A percentile compares a stretch with the other conserved stretches of the same genome.
These are phyloP conservation scores for Rhamnusium bicolor DNA, from an alignment of 2,888 invertebrate species.

Conservation along the genomic window DNA sequence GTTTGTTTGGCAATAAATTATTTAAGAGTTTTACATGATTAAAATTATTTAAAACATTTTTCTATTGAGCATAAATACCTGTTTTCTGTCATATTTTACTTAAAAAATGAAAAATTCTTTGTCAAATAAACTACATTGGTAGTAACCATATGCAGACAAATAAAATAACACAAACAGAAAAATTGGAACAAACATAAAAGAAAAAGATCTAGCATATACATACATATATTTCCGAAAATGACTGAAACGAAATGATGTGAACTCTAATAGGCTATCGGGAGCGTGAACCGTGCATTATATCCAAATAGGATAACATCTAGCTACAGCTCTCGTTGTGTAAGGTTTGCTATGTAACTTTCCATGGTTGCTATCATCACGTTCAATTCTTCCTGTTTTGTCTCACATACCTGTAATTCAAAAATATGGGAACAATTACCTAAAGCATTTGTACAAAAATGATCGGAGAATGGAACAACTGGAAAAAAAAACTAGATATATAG, in stretches of 20 bases:
- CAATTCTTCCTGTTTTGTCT: background rate
- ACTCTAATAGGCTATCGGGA: conserved; percentile 29
- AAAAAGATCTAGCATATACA: conserved; percentile 27
- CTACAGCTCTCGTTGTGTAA: background rate
- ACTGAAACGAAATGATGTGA: conserved; percentile 20
- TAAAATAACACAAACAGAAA: background rate
- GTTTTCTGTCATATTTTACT: background rate
- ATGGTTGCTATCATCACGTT: background rate
- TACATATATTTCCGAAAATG: conserved; percentile 32
- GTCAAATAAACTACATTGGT: background rate
- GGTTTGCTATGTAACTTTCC: background rate
- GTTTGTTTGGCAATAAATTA: too few relatives aligned
- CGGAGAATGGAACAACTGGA: too few relatives aligned
- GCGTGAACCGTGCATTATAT: conserved; percentile 12
- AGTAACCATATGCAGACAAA: background rate
- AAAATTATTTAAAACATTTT: too few relatives aligned
- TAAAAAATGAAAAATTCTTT: background rate
- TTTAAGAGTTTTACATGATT: too few relatives aligned
- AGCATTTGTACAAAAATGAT: too few relatives aligned
- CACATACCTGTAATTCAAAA: background rate
- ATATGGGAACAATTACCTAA: background rate
- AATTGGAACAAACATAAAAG: conserved; percentile 6
- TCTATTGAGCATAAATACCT: too few relatives aligned
- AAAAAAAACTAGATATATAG: too few relatives aligned
- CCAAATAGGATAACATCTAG: conserved; percentile 2